Evolutionary conservation across 1,140 invertebrate genomes (phyloP), one percentile per base, ranked within the genome.

Genomic region (Scaptomyza montana): DNA sequence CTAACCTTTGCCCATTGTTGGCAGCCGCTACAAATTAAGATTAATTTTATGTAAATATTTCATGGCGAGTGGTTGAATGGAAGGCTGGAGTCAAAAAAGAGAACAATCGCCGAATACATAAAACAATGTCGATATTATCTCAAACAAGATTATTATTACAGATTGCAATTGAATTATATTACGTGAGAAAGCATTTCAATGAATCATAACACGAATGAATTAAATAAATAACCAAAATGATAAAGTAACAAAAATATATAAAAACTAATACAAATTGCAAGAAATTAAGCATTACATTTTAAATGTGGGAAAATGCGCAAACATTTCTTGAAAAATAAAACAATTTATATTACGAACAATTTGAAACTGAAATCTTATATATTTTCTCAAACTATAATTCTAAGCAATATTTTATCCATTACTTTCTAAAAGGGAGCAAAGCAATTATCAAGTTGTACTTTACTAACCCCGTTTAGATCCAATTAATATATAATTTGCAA

Each of bases 31-130:
- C 66, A 74, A 74, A 74, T 74, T 74, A 70, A 70, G 72, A 74
- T 74, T 74, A 74, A 74, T 74, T 74, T 64, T 70, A 70, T 74
- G 66, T 74, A 70, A 70, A 74, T 74, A 74, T 70, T 74, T 74
- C 65, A 74, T 74, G 72, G 21, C 41, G 46, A 63, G 41, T 41
- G 59, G 28, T 21, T 19, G 53, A 41, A 5, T 28, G 33, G 41
- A 30, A 25, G 21, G 21, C 21, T 16, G 16, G 16, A 16, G 28
- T n/a, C 46, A 36, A 19, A 36, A 36, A 36, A 36, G 33, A 46
- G 63, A 19, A 61, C 49, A 68, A 60, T 53, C 49, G 56, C 47
- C 51, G 49, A 54, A 50, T 61, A 49, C 65, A 68, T 68, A 65
- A 59, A 71, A 72, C 62, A 72, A 72, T 30, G 30, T n/a, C 41